A percentile compares a stretch with the other conserved stretches of the same genome.
phyloP scores from a whole-genome alignment of 2,888 invertebrate genomes.

The Terebella lapidaria region DNA sequence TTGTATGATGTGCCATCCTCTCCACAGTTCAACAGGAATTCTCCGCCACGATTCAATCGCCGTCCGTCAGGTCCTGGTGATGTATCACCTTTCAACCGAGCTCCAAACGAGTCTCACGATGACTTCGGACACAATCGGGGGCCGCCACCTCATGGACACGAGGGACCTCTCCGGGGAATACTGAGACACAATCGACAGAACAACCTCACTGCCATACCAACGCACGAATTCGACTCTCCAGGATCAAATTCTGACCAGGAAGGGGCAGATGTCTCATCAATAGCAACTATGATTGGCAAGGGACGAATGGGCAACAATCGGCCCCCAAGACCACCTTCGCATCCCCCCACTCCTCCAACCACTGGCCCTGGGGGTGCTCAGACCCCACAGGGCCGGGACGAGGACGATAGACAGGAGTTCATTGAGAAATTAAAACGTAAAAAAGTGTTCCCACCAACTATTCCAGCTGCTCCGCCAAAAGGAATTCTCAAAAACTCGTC shows the following conservation, averaged over 20 bases:
- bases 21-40: too few species aligned
- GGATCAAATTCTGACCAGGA: neutral
- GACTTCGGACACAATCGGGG: too few species aligned
- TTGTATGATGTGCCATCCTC: too few species aligned
- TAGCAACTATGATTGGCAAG: neutral
- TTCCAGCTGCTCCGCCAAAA: neutral
- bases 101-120: too few species aligned
- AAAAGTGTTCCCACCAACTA: neutral
- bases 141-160: too few species aligned
- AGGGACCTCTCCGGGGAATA: too few species aligned
- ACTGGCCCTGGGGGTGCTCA: neutral
- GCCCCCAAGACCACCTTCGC: neutral
- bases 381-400: neutral
- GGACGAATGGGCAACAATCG: neutral
- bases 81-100: too few species aligned
- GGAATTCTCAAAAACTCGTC: neutral
- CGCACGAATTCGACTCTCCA: neutral
- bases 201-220: neutral
- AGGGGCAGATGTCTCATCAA: neutral
- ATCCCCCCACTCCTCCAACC: neutral
- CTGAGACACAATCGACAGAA: too few species aligned
- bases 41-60: too few species aligned
- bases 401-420: neutral
- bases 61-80: too few species aligned
- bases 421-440: neutral